These are phyloP conservation scores for Seriola aureovittata DNA, from an alignment of 2,113 vertebrate species.

Conservation along the genomic window DNA sequence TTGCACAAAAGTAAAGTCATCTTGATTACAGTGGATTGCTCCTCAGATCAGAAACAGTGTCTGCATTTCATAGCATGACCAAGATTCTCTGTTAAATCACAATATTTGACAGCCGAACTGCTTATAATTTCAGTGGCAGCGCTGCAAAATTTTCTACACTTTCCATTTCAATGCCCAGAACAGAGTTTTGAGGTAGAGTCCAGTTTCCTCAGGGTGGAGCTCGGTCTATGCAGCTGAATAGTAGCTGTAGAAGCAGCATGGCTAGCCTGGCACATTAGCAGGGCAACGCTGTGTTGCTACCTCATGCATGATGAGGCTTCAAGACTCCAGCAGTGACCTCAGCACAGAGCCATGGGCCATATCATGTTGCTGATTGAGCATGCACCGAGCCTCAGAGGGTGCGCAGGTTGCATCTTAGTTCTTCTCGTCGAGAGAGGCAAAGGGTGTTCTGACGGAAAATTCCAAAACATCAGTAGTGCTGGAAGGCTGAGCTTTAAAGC, in stretches of 20 bases:
- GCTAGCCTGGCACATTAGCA: conserved; percentile 48
- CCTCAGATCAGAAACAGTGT: conserved; percentile 35
- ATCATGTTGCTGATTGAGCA: conserved; percentile 76
- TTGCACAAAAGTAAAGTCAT: conserved; percentile 47
- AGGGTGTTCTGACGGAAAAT: conserved; percentile 63
- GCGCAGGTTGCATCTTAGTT: conserved; percentile 67
- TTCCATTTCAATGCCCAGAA: conserved; percentile 19
- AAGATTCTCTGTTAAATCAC: conserved; percentile 30
- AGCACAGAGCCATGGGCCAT: conserved; percentile 65
- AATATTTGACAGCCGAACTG: conserved; percentile 31
- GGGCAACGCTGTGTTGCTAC: conserved; percentile 58
- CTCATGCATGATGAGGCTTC: conserved; percentile 68
- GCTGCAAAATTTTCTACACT: conserved; percentile 18
- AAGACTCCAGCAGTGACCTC: conserved; percentile 72
- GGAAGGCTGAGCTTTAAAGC: conserved; percentile 57
- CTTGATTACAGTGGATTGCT: conserved; percentile 60
- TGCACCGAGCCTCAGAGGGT: conserved; percentile 68
- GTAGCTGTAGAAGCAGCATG: conserved; percentile 40
- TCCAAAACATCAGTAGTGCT: conserved; percentile 66
- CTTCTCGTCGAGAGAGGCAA: conserved; percentile 51
- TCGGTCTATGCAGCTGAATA: conserved; percentile 35
- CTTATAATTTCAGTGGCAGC: background rate
- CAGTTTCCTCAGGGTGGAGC: conserved; percentile 52
- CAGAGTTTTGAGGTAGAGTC: conserved; percentile 35
- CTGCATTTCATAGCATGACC: conserved; percentile 1